Percentiles rank a stretch among this genome's conserved stretches.
These are phyloP conservation scores for Aleadryas rufinucha DNA, from an alignment of 2,113 vertebrate species.

Conservation along the genomic window DNA sequence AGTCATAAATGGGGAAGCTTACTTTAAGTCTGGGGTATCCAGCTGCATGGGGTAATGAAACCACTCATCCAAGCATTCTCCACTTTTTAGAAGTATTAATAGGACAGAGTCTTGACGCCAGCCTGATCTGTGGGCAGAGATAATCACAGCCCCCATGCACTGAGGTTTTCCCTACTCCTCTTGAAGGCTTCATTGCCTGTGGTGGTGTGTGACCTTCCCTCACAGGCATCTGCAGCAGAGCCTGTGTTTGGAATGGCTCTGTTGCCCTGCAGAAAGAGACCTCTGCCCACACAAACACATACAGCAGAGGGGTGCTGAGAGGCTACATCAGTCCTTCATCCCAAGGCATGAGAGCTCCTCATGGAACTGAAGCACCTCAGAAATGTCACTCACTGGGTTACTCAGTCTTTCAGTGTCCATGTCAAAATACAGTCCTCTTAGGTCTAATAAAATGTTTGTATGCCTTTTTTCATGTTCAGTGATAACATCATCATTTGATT, in stretches of 20 bases:
- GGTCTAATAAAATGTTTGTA: not conserved
- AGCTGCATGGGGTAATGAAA: not conserved
- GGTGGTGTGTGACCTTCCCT: not conserved
- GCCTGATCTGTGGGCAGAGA: not conserved
- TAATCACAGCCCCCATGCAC: not conserved
- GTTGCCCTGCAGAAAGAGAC: not conserved
- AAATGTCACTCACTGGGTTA: rapidly evolving
- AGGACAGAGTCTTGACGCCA: not conserved
- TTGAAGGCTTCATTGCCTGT: not conserved
- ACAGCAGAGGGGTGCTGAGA: not conserved
- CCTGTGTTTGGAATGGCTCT: not conserved
- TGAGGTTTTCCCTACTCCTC: not conserved
- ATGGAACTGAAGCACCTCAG: not conserved
- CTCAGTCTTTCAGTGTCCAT: not conserved
- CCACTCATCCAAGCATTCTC: not conserved
- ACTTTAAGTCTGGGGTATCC: not conserved
- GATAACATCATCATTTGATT: not conserved
- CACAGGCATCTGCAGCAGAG: not conserved
- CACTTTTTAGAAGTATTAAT: not conserved
- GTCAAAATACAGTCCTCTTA: not conserved
- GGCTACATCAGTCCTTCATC: not conserved
- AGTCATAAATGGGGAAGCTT: not conserved
- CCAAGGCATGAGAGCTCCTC: not conserved
- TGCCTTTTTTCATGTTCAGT: not conserved
- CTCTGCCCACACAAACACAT: not conserved